phyloP scores from a whole-genome alignment of 1,140 invertebrate genomes.

The Drosophila ogumai region DNA sequence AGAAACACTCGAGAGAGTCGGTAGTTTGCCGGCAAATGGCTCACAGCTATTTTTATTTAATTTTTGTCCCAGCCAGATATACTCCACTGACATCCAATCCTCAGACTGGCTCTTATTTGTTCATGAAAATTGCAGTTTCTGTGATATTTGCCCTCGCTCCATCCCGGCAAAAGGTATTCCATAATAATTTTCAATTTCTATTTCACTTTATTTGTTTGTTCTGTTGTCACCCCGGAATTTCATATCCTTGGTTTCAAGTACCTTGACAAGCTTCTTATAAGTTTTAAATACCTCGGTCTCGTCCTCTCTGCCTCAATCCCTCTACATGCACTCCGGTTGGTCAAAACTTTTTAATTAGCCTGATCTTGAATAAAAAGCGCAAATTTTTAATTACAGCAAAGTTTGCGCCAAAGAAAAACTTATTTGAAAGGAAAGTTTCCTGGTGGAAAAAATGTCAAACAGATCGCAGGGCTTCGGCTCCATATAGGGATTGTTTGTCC shows the following conservation, averaged over 20 bases:
- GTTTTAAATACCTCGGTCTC: constrained; percentile 56
- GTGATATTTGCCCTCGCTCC: constrained; percentile 38
- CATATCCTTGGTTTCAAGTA: constrained; percentile 39
- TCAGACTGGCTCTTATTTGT: constrained; percentile 35
- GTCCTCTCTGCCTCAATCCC: constrained; percentile 10
- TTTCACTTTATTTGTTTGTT: constrained; percentile 47
- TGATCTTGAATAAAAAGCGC: constrained; percentile 57
- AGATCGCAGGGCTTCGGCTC: constrained; percentile 26
- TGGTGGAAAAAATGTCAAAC: constrained; percentile 33
- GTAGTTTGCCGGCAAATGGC: constrained; percentile 49
- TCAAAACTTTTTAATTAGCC: constrained; percentile 79
- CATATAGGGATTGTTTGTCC: constrained; percentile 38
- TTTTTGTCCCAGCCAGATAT: constrained; percentile 56
- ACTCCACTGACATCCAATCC: constrained; percentile 2
- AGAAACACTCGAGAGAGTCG: constrained; percentile 6
- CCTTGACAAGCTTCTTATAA: constrained; percentile 57
- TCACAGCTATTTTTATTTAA: constrained; percentile 80
- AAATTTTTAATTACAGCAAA: constrained; percentile 73
- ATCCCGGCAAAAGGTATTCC: constrained; percentile 11
- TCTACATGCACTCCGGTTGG: constrained; percentile 44
- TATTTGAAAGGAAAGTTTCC: constrained; percentile 47
- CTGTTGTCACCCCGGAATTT: constrained; percentile 26
- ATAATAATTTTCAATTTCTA: constrained; percentile 49
- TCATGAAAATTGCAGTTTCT: constrained; percentile 61
- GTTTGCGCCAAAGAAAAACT: constrained; percentile 43